A percentile compares a stretch with the other conserved stretches of the same genome.
Conservation (phyloP, 2,113 vertebrate genomes). For the Chamaetylas fuelleborni region DNA sequence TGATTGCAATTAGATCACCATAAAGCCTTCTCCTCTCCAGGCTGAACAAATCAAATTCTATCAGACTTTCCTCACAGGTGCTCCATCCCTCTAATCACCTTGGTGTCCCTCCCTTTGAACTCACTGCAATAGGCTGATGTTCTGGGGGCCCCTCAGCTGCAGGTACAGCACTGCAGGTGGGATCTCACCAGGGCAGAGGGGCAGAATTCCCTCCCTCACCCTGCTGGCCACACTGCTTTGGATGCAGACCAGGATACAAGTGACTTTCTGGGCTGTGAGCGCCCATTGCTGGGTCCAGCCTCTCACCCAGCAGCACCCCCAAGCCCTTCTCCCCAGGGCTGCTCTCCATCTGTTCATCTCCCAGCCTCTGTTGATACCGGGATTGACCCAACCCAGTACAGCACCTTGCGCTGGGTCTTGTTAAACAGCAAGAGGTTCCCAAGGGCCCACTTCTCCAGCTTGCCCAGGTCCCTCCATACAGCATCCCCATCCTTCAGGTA, state of each 20-base stretch:
- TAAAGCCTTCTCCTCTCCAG: background rate
- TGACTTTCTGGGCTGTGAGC: background rate
- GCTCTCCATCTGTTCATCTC: background rate
- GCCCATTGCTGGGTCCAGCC: background rate
- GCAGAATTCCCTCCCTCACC: background rate
- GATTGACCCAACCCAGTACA: fast-evolving
- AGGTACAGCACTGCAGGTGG: background rate
- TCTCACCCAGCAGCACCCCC: background rate
- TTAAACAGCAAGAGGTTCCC: background rate
- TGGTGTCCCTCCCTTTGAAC: background rate
- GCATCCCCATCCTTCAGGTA: background rate
- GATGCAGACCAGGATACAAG: background rate
- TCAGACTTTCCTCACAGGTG: background rate
- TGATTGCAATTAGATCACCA: background rate
- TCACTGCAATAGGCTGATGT: background rate
- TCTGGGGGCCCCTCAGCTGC: background rate
- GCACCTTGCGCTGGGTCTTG: background rate
- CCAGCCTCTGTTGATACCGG: background rate
- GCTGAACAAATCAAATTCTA: background rate
- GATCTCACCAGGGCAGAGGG: background rate
- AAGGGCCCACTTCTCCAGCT: background rate
- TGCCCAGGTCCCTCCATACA: background rate
- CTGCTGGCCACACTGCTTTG: background rate
- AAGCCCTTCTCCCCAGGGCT: background rate
- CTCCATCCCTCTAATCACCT: background rate